These are phyloP conservation scores for Mobula hypostoma DNA, from an alignment of 2,113 vertebrate genomes.

Conservation along the genomic window DNA sequence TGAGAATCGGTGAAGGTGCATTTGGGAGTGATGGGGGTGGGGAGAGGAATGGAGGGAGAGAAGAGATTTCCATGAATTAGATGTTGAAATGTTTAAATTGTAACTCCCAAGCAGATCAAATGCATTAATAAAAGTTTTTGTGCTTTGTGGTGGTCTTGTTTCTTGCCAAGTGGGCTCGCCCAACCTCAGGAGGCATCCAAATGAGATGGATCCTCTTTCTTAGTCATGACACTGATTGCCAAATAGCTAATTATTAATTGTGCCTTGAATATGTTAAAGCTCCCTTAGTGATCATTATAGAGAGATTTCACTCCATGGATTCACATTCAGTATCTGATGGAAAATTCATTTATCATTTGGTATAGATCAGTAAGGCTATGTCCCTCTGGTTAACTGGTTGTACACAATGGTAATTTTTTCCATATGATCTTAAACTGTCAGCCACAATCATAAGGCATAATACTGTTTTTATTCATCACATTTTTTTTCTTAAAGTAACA, in stretches of 20 bases:
- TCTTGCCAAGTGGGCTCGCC: not conserved
- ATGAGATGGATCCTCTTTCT: not conserved
- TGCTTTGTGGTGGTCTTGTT: not conserved
- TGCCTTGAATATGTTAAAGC: not conserved
- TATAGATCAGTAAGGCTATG: not conserved
- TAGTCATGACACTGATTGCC: not conserved
- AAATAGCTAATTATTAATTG: not conserved
- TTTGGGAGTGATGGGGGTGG: not conserved
- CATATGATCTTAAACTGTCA: slow-evolving; percentile 9
- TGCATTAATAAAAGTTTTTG: not conserved
- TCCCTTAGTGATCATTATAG: not conserved
- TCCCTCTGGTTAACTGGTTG: not conserved
- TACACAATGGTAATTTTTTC: slow-evolving; percentile 18
- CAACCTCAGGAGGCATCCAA: not conserved
- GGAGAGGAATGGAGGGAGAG: not conserved
- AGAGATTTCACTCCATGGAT: not conserved
- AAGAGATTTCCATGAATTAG: not conserved
- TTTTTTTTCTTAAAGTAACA: not conserved
- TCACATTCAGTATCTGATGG: not conserved
- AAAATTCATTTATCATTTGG: slow-evolving; percentile 28
- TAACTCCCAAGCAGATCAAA: not conserved
- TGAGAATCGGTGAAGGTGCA: not conserved
- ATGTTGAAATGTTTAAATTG: not conserved
- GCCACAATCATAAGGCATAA: not conserved
- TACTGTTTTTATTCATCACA: not conserved